Base-by-base conservation (phyloP, 2,113 vertebrate genomes). In the Gasterosteus aculeatus region DNA sequence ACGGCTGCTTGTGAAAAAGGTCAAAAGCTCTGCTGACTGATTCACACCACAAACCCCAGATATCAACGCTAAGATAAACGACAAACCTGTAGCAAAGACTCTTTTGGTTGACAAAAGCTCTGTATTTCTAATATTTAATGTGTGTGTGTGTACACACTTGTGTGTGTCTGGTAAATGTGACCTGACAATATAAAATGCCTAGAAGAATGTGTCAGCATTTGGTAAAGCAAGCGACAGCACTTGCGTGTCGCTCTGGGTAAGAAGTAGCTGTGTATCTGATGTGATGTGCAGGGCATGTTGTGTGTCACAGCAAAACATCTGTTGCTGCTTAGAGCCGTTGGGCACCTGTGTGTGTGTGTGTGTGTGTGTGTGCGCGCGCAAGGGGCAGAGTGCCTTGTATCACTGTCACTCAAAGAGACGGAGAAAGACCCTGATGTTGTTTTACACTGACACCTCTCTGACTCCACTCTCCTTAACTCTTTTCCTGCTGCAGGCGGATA, bases 401-500 rank as follows among this genome's bases (percentile, higher is more conserved):
- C 90, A 89, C 85, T 93, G 93, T 94, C 93, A 91, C 85, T 92
- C 91, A 91, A 56, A 68, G 72, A 87, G 79, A 93, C 91, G 82
- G 84, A 83, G 79, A 85, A 78, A 86, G 89, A 92, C 88, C 88
- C 85, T 93, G 93, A 94, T 85, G 81, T 81, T 84, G 86, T 84
- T 89, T 82, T 89, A 90, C 86, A 70, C 79, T 92, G 93, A 94
- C 92, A 92, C 88, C 86, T 89, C 91, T 91, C 86, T 91, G 90
- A 92, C 92, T 89, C 78, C 76, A 76, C 90, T 91, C 91, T 92
- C 90, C 88, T 84, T 75, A 90, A 86, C 83, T 90, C 84, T 90
- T 87, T 85, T 80, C 57, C 72, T 72, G 83, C 88, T 87, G 58
- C 64, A 79, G 82, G 85, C 87, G 67, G 72, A 91, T 89, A 60